Evolutionary conservation across 2,888 invertebrate genomes (phyloP).

Genomic region (Eurois occulta): DNA sequence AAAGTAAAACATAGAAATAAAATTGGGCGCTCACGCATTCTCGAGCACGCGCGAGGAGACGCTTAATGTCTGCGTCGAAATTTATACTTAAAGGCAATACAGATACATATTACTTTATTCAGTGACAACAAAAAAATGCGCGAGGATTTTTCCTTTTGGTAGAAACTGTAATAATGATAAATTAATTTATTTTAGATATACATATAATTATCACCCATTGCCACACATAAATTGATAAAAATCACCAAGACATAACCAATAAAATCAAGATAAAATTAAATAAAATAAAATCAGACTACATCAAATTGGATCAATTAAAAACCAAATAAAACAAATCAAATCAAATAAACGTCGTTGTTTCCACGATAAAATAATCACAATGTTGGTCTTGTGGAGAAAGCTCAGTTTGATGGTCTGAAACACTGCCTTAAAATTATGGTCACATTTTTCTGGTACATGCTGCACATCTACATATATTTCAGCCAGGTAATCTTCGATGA

Average conservation of each 20-base stretch:
- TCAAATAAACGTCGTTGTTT: no score
- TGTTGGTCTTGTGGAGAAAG: not conserved
- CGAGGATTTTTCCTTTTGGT: not conserved
- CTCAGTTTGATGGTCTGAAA: not conserved
- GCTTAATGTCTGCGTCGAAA: not conserved
- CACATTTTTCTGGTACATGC: not conserved
- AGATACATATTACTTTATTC: no score
- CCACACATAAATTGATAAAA: no score
- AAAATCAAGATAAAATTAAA: no score
- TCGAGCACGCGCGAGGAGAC: not conserved
- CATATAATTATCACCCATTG: no score
- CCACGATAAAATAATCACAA: not conserved
- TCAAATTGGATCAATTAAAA: no score
- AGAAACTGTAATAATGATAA: no score
- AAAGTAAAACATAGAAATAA: not conserved
- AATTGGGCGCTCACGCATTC: not conserved
- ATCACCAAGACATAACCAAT: no score
- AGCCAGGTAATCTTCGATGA: constrained; percentile 23
- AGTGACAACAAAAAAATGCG: not conserved
- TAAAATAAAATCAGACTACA: no score
- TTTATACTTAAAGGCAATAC: not conserved
- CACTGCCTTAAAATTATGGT: not conserved
- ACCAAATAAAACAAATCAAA: no score
- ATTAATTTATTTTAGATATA: no score
- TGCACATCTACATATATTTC: not conserved